Conservation (phyloP, 2,113 vertebrate species). For the Varanus salvator region DNA sequence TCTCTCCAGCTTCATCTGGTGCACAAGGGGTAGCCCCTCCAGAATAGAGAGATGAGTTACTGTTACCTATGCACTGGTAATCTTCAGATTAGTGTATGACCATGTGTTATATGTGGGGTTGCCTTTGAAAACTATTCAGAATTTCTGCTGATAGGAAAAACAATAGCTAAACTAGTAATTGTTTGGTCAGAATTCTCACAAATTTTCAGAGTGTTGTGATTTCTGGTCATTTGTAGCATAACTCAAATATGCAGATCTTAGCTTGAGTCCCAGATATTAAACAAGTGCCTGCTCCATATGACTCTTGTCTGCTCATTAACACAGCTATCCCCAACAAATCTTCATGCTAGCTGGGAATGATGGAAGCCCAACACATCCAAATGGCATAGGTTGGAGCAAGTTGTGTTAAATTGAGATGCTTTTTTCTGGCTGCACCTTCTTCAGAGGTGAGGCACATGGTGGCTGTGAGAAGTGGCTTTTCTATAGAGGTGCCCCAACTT, state of each 20-base stretch:
- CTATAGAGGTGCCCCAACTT: not conserved
- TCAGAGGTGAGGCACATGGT: not conserved
- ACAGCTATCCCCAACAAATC: not conserved
- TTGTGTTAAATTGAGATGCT: not conserved
- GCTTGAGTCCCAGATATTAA: not conserved
- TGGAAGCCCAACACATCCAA: too few species aligned
- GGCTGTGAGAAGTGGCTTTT: not conserved
- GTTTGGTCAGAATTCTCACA: not conserved
- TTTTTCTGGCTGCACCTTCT: not conserved
- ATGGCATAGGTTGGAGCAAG: too few species aligned
- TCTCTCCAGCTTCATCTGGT: too few species aligned
- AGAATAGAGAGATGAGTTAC: too few species aligned
- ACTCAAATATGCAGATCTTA: not conserved
- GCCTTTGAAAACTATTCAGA: not conserved
- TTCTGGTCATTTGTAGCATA: not conserved
- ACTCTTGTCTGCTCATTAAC: not conserved
- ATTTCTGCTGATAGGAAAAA: not conserved
- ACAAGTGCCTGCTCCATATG: not conserved
- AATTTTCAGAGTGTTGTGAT: not conserved
- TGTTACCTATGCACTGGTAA: too few species aligned
- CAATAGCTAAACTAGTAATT: not conserved
- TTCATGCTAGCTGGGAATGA: too few species aligned
- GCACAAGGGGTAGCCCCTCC: too few species aligned
- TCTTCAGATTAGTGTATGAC: too few species aligned
- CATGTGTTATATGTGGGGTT: too few species aligned